These are phyloP conservation scores for Apogon talboti DNA, from an alignment of 2,797 vertebrate species.

Conservation along the genomic window DNA sequence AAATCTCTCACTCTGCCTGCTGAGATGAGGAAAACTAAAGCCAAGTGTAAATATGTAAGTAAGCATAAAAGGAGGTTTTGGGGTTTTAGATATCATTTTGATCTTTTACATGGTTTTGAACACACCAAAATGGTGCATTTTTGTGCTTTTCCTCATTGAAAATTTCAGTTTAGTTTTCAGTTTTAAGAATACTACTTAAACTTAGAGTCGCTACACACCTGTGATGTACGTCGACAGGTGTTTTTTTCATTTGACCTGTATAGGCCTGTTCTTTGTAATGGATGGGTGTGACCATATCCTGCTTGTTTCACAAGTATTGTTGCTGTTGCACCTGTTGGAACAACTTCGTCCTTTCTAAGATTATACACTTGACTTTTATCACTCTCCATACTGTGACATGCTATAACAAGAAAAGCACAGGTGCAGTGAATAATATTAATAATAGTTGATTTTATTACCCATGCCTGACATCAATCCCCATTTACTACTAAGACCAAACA, in stretches of 20 bases:
- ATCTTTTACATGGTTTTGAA: neutral
- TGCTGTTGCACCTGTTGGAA: slow-evolving; percentile 2
- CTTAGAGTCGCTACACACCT: no score
- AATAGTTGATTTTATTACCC: neutral
- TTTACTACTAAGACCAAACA: neutral
- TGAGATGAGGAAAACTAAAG: slow-evolving; percentile 23
- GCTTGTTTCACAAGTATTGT: neutral
- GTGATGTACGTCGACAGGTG: no score
- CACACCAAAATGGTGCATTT: no score
- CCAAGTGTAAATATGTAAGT: slow-evolving; percentile 25
- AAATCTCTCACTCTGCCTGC: slow-evolving; percentile 39
- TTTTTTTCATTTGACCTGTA: no score
- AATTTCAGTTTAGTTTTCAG: no score
- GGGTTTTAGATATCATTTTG: neutral
- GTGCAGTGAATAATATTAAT: neutral
- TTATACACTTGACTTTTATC: neutral
- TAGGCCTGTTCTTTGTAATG: no score
- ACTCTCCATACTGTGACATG: slow-evolving; percentile 1
- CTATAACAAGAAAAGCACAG: slow-evolving; percentile 1
- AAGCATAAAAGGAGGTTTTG: neutral
- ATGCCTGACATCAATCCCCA: no score
- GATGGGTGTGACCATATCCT: neutral
- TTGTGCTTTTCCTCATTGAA: no score
- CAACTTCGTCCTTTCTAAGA: neutral
- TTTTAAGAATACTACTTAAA: no score